Conservation (phyloP, 64 coral and sea anemone genomes). For the Actinia equina region DNA sequence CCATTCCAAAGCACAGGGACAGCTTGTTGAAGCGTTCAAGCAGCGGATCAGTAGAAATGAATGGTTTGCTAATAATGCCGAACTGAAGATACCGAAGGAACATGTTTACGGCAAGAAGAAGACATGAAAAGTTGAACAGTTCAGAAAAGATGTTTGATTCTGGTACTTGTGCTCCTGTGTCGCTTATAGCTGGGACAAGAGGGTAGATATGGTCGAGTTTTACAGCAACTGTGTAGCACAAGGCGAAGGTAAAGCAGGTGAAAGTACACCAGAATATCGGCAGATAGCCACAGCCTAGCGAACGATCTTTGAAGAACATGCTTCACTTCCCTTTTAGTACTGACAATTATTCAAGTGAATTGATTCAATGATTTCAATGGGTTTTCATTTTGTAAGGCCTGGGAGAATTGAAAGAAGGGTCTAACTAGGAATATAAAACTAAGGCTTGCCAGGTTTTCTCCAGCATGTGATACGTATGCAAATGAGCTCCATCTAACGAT, state of each 20-base stretch:
- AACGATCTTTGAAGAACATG: conserved; percentile 50
- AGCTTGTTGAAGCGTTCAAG: conserved; percentile 74
- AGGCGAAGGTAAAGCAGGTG: conserved; percentile 73
- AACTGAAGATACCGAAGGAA: conserved; percentile 81
- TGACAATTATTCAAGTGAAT: not conserved
- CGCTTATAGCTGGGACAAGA: conserved; percentile 83
- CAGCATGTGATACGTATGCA: conserved; percentile 4
- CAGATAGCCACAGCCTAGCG: conserved; percentile 74
- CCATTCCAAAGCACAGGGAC: conserved; percentile 57
- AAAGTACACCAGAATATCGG: conserved; percentile 78
- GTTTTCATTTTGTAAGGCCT: not conserved
- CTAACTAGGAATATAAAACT: not conserved
- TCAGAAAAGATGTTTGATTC: conserved; percentile 89
- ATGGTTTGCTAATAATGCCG: conserved; percentile 49
- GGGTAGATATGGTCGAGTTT: conserved; percentile 78
- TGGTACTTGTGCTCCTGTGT: conserved; percentile 81
- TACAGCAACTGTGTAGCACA: conserved; percentile 79
- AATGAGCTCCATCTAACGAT: not conserved
- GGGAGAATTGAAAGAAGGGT: not conserved
- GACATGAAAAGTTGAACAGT: conserved; percentile 82
- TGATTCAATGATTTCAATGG: too few species aligned
- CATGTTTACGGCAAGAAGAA: conserved; percentile 65
- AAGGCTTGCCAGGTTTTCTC: not conserved
- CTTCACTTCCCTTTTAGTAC: not conserved
- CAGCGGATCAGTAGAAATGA: conserved; percentile 58